phyloP scores from a whole-genome alignment of 1,140 invertebrate species.

The Vanessa tameamea region DNA sequence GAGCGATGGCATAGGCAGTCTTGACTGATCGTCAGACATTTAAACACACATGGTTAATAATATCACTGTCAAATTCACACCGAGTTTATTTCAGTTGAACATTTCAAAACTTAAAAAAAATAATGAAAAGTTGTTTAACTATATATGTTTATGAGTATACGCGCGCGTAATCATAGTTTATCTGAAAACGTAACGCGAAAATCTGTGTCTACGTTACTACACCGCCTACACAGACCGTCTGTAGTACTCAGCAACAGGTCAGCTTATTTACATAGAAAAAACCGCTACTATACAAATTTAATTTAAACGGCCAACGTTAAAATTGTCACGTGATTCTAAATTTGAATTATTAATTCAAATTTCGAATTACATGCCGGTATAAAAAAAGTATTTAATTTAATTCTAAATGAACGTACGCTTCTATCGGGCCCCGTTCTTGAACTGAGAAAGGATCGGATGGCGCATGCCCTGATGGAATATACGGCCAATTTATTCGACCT shows the following conservation, averaged over 20 bases:
- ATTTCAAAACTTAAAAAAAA: neutral
- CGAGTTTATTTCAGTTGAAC: neutral
- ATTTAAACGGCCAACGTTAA: neutral
- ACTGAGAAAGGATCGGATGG: conserved; percentile 47
- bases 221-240: conserved; percentile 36
- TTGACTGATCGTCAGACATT: conserved; percentile 68
- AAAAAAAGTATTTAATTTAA: neutral
- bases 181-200: neutral
- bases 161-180: neutral
- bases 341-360: neutral
- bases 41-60: conserved; percentile 22
- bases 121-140: too few species aligned
- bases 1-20: conserved; percentile 49
- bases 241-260: conserved; percentile 38
- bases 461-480: conserved; percentile 56
- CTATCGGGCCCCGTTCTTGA: conserved; percentile 42
- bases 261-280: conserved; percentile 9
- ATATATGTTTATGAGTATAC: neutral
- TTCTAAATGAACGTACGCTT: conserved; percentile 39
- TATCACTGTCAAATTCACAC: neutral
- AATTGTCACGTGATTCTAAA: neutral
- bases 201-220: conserved; percentile 3
- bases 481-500: conserved; percentile 42
- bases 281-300: neutral
- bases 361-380: neutral